Evolutionary conservation across 2,888 invertebrate genomes (phyloP).

Genomic region (Drosophila percnosoma): DNA sequence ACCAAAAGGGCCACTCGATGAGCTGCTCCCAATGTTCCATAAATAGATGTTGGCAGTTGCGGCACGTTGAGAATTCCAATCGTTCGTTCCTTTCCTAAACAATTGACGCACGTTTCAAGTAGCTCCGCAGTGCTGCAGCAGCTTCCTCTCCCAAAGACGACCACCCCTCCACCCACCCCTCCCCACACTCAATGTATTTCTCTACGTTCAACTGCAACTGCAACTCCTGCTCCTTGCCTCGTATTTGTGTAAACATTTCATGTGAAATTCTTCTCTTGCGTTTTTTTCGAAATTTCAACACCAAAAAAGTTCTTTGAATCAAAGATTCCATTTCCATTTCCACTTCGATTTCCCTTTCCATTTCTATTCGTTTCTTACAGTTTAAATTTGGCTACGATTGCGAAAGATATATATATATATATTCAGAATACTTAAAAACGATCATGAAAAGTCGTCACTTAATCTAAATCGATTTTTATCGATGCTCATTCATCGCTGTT

Average conservation of each 20-base stretch:
- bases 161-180: neutral
- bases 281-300: slow-evolving; percentile 29
- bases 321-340: slow-evolving; percentile 25
- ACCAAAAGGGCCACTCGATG: slow-evolving; percentile 51
- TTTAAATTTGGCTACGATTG: neutral
- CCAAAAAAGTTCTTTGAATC: slow-evolving; percentile 6
- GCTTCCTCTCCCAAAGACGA: neutral
- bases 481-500: neutral
- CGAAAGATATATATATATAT: neutral
- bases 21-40: slow-evolving; percentile 68
- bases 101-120: slow-evolving; percentile 76
- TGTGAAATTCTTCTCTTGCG: slow-evolving; percentile 42
- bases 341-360: slow-evolving; percentile 4
- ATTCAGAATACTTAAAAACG: neutral
- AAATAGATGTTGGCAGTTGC: slow-evolving; percentile 60
- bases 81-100: slow-evolving; percentile 56
- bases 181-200: slow-evolving; percentile 4
- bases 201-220: slow-evolving; percentile 3
- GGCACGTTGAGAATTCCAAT: slow-evolving; percentile 62
- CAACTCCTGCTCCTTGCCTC: slow-evolving; percentile 13
- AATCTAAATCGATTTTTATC: neutral
- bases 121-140: slow-evolving; percentile 28
- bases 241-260: slow-evolving; percentile 11
- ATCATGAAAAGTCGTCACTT: neutral
- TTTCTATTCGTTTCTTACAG: neutral